Evolutionary conservation across 2,888 invertebrate genomes (phyloP).

Genomic region (Noctua fimbriata): DNA sequence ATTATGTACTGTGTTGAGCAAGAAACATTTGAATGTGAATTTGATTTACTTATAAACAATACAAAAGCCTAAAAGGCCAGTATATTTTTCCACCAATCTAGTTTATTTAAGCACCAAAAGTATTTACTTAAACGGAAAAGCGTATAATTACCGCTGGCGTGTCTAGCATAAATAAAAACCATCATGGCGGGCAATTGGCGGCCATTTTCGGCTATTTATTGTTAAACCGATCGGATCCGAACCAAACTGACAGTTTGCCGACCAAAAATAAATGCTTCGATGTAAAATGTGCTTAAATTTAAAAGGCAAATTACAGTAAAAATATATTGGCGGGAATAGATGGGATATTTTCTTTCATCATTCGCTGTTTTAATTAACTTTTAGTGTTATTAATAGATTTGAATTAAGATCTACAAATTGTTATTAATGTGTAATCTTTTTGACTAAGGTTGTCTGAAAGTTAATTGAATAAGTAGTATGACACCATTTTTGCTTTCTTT

Average conservation of each 20-base stretch:
- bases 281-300: constrained; percentile 56
- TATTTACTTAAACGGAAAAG: constrained; percentile 53
- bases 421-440: constrained; percentile 32
- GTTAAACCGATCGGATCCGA: constrained; percentile 50
- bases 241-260: constrained; percentile 65
- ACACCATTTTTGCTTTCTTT: neutral
- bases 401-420: constrained; percentile 38
- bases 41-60: constrained; percentile 8
- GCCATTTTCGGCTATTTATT: constrained; percentile 62
- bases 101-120: constrained; percentile 38
- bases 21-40: too few relatives aligned
- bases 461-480: constrained; percentile 8
- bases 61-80: neutral
- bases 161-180: constrained; percentile 61
- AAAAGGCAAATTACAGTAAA: constrained; percentile 32
- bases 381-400: constrained; percentile 38
- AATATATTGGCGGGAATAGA: constrained; percentile 23
- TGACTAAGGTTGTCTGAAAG: constrained; percentile 30
- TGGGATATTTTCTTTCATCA: constrained; percentile 16
- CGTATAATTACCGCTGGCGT: constrained; percentile 56
- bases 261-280: constrained; percentile 63
- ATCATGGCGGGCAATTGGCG: constrained; percentile 55
- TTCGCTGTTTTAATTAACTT: constrained; percentile 35
- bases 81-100: constrained; percentile 32
- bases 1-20: too few relatives aligned